Conservation (phyloP, 2,888 invertebrate genomes). For the Epinotia ramella region DNA sequence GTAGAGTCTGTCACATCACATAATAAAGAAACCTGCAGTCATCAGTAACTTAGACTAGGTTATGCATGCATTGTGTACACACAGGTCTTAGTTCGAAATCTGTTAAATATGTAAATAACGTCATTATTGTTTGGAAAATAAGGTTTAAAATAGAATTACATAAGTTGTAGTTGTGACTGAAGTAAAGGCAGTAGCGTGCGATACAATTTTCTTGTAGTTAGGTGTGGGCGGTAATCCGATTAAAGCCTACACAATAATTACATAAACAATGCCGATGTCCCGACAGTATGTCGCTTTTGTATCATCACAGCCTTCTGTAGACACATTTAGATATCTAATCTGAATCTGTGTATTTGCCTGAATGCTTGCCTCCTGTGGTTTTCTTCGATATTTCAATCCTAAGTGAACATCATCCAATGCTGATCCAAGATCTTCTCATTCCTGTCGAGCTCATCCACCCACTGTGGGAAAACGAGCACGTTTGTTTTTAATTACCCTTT, state of each 20-base stretch:
- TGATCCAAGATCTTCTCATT: background rate
- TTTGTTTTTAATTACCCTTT: no score
- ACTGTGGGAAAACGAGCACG: background rate
- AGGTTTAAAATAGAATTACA: slow-evolving; percentile 1
- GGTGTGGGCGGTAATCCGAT: slow-evolving; percentile 41
- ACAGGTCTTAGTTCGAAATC: background rate
- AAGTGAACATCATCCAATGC: no score
- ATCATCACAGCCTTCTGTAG: slow-evolving; percentile 18
- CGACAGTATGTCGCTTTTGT: slow-evolving; percentile 14
- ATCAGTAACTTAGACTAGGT: slow-evolving; percentile 1
- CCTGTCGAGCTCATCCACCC: background rate
- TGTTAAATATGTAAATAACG: background rate
- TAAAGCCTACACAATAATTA: slow-evolving; percentile 41
- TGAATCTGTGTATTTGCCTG: background rate
- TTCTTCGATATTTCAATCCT: no score
- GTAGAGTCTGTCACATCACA: background rate
- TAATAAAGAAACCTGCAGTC: slow-evolving; percentile 21
- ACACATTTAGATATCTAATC: background rate
- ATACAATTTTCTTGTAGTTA: slow-evolving; percentile 41
- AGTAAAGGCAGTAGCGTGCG: slow-evolving; percentile 13
- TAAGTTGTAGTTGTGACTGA: background rate
- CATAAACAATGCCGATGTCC: slow-evolving; percentile 42
- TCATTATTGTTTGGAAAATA: background rate
- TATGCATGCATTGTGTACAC: background rate
- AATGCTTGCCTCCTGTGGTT: no score